phyloP scores from a whole-genome alignment of 1,140 invertebrate genomes.

The Aphis gossypii region DNA sequence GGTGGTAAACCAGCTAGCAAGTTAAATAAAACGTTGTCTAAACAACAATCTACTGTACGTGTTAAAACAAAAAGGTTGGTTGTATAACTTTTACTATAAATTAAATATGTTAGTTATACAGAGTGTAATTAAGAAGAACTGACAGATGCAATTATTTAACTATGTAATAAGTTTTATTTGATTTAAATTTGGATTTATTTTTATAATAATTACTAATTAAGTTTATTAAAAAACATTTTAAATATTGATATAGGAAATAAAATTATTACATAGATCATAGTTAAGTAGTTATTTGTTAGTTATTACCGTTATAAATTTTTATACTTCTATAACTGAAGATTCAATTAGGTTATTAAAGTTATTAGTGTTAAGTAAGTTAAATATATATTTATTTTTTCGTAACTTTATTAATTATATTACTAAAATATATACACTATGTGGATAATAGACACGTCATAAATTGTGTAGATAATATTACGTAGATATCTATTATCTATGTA shows the following conservation, averaged over 20 bases:
- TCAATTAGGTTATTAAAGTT: neutral
- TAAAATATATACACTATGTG: neutral
- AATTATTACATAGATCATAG: too few relatives aligned
- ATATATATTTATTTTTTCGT: neutral
- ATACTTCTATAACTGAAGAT: neutral
- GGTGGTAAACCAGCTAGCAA: conserved; percentile 82
- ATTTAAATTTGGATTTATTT: too few relatives aligned
- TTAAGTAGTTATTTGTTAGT: neutral
- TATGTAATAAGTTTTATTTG: neutral
- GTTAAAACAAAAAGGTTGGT: conserved; percentile 60
- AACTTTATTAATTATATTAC: neutral
- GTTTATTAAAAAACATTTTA: too few relatives aligned
- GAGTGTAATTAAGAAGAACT: neutral
- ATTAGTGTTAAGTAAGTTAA: neutral
- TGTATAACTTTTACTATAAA: neutral
- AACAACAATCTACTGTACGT: conserved; percentile 61
- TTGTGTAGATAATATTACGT: neutral
- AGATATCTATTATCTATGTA: rapidly evolving
- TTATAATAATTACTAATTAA: too few relatives aligned
- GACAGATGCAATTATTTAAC: neutral
- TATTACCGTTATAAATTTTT: too few relatives aligned
- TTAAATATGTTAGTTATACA: neutral
- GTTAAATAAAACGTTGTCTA: conserved; percentile 64
- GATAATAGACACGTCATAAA: neutral
- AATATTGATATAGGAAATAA: too few relatives aligned